Base-by-base conservation (phyloP, 1,140 invertebrate genomes). In the Formica selysi region DNA sequence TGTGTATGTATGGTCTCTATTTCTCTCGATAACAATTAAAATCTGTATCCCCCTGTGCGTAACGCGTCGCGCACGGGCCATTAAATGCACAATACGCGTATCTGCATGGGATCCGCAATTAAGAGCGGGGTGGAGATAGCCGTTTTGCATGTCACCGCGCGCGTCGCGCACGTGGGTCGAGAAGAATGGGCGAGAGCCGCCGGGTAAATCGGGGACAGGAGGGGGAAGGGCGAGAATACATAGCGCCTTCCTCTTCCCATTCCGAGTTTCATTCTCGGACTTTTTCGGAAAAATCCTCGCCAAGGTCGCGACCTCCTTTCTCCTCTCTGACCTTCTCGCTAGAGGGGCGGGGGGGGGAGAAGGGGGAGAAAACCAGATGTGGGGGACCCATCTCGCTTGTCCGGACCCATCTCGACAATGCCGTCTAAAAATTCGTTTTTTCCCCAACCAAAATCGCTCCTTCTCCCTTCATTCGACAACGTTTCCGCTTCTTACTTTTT, bases 291-390 rank as follows among this genome's bases (percentile, higher is more conserved):
- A 94, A 94, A 93, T 91, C 85, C 89, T 79, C 85, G 85, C 87
- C 93, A 94, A 94, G 93, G 94, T 94, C 92, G 64, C 91, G 92
- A 94, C 93, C 94, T 94, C 86, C 19, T 92, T 87, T 68, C 89
- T 88, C 86, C 76, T 76, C 87, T 71, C 67, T 86, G 86, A 91
- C 89, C 90, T 89, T 90, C 88, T 85, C 87, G 81, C 51, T 65
- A 68, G 76, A 81, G 85, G 22, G 65, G 4, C 13, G 11, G 44
- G 41, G 41, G 0, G 10, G 41, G 2, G 41, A 0, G 41, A 8
- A 3, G 10, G 1, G 41, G 10, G 41, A 54, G 70, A 71, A 79
- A 76, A 90, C 93, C 94, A 94, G 93, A 94, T 94, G 93, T 90
- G 36, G 91, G 87, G 85, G 79, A 54, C 54, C 73, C 88, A 76